Conservation (phyloP, 2,797 vertebrate species). For the Atherinosoma microstoma region DNA sequence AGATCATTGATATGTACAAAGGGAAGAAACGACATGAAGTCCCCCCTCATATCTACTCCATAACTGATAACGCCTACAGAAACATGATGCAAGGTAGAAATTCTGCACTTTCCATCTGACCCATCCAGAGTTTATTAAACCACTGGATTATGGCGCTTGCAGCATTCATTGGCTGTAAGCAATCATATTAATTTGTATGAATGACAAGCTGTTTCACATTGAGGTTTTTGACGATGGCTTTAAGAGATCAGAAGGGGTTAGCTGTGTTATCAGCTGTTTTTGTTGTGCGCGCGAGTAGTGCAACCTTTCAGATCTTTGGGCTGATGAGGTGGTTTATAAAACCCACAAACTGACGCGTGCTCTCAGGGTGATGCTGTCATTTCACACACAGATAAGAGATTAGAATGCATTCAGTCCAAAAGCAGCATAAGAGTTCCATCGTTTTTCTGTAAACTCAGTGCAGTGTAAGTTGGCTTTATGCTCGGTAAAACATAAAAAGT, state of each 20-base stretch:
- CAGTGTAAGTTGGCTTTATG: background rate
- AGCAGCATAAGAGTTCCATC: background rate
- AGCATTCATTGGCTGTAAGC: background rate
- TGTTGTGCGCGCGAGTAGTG: conserved; percentile 18
- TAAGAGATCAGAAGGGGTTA: conserved; percentile 7
- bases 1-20: conserved; percentile 99
- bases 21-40: conserved; percentile 98
- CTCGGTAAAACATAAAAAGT: background rate
- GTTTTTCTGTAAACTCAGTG: background rate
- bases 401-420: conserved; percentile 1
- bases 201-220: conserved; percentile 25
- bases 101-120: background rate
- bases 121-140: background rate
- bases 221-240: conserved; percentile 30
- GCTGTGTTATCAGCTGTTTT: conserved; percentile 33
- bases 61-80: conserved; percentile 95
- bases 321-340: conserved; percentile 24
- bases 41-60: conserved; percentile 96
- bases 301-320: conserved; percentile 23
- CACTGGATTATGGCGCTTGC: background rate
- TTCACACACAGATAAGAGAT: conserved; percentile 29
- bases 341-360: conserved; percentile 16
- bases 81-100: conserved; percentile 97
- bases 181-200: background rate
- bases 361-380: conserved; percentile 7